These are phyloP conservation scores for Parasteatoda lunata DNA, from an alignment of 2,888 invertebrate species.

Conservation along the genomic window DNA sequence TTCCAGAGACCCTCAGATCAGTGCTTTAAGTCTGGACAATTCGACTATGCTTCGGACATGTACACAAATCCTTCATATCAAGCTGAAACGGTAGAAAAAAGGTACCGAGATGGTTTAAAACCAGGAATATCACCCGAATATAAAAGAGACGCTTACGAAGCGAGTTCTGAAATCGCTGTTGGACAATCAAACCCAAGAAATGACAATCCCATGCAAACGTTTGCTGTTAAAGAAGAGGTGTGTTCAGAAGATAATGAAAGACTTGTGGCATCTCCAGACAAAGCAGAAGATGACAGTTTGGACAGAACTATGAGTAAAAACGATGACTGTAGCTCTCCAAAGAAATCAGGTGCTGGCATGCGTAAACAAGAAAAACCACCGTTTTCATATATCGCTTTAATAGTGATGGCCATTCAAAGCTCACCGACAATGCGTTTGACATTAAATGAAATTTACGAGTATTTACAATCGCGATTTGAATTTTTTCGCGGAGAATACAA, in stretches of 20 bases:
- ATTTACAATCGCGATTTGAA: conserved; percentile 91
- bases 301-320: conserved; percentile 6
- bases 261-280: conserved; percentile 8
- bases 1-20: conserved; percentile 26
- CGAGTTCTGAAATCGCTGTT: not conserved
- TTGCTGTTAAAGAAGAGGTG: conserved; percentile 16
- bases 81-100: conserved; percentile 13
- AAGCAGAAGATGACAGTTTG: conserved; percentile 31
- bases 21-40: conserved; percentile 34
- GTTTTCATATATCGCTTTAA: conserved; percentile 95
- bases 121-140: not conserved
- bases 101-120: not conserved
- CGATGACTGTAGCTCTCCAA: conserved; percentile 15
- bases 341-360: conserved; percentile 57
- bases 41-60: not conserved
- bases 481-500: conserved; percentile 94
- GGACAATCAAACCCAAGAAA: not conserved
- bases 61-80: conserved; percentile 26
- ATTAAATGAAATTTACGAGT: conserved; percentile 95
- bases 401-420: conserved; percentile 94
- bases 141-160: conserved; percentile 17
- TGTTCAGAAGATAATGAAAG: conserved; percentile 19
- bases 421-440: conserved; percentile 93
- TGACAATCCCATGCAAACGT: not conserved
- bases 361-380: conserved; percentile 95